Evolutionary conservation across 2,113 vertebrate species (phyloP), one percentile per base, ranked within the genome.

Genomic region (Phainopepla nitens): DNA sequence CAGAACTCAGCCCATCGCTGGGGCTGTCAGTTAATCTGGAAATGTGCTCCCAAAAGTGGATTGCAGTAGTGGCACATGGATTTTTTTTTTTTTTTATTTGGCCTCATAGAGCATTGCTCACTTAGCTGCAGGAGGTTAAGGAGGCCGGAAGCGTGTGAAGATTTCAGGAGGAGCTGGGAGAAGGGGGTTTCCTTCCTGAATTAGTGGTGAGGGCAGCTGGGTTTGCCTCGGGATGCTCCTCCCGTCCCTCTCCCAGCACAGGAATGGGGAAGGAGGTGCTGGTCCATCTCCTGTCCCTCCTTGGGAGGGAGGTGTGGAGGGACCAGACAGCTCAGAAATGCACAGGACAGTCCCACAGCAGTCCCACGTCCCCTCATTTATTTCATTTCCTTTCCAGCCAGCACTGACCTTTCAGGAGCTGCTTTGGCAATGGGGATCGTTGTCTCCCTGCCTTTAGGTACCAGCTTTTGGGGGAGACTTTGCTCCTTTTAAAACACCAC

Each of bases 391-490:
- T 39, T 39, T 39, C 82, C 84, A 8, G 47, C 65, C 87, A 42
- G 29, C 85, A 68, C 42, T n/a, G 76, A 9, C 93, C 85, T 76
- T 82, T 81, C 27, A 14, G 42, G 15, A 35, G 24, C 47, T 39
- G 53, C 78, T 77, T 23, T 35, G 53, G 1, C 31, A 10, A 0
- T 0, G 16, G 54, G 19, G 20, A 8, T 73, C 0, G 0, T 36
- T 6, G 0, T 57, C 24, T 12, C 44, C 27, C 28, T 53, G 36
- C 56, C 23, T 81, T 35, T 28, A 2, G 80, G 22, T 29, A 6
- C 17, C 28, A 6, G 0, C 51, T 36, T 3, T 56, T 39, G 39
- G 27, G 5, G 47, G 49, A 45, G 36, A 25, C 50, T 79, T 64
- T 44, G 56, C 27, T 35, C 7, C 12, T 62, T 49, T 65, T 53